Base-by-base conservation (phyloP, 1,140 invertebrate species). In the Goniozus legneri region DNA sequence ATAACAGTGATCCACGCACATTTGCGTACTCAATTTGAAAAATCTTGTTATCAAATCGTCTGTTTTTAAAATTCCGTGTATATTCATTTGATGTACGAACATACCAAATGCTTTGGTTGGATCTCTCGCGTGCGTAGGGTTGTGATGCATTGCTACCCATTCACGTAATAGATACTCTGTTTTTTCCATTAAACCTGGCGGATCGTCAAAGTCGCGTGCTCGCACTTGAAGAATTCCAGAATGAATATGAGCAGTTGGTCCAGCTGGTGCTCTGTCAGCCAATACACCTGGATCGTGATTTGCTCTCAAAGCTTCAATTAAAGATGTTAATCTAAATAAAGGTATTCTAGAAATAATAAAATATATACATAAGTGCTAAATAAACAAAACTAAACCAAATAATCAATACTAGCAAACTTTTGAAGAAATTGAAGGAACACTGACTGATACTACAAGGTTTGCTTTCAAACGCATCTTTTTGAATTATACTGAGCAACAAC, bases 1-100 rank as follows among this genome's bases (percentile, higher is more conserved):
- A 71, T 97, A 97, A 38, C 93, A 94, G 35, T 95, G 82, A 64
- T 98, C 95, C 0, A 97, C 91, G 71, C 96, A 98, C 80, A 98
- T 89, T 68, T 98, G 94, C 0, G 94, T 96, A 38, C 92, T 95
- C 14, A 97, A 84, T 19, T 96, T 85, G 79, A 99, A 98, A 77
- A 99, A 99, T 49, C 95, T 75, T 0, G 94, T 95, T 41, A 99
- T 97, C 47, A 96, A 80, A 67, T 99, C 96, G 63, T 99, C 97
- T 0, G 93, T 96, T 69, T 98, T 97, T 10, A 98, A 75, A 36
- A 99, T 95, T 2, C 96, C 96, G 56, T 97, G 92, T 46, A 91
- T 82, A 63, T 97, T 97, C 93, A 99, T 95, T 70, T 95, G 84
- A 62, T 95, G 90, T 0, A 98, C 92, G 75, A 98, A 97, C 38